Conservation (phyloP, 2,797 vertebrate species). For the Amniataba percoides region DNA sequence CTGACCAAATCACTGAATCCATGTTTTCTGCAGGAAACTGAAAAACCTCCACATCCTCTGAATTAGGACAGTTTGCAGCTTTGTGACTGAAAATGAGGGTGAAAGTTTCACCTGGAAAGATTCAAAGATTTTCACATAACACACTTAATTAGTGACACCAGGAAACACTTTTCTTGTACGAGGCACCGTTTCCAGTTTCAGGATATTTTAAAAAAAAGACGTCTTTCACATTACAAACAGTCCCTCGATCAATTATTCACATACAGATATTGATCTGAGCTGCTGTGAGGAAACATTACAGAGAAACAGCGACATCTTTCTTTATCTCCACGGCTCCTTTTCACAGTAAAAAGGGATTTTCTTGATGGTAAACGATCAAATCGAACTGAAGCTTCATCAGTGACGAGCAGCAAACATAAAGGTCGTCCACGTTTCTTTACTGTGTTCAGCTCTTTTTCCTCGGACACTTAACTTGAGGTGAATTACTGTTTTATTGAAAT, state of each 20-base stretch:
- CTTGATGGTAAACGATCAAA: neutral
- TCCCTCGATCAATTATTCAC: neutral
- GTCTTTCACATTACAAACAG: neutral
- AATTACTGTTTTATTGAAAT: constrained; percentile 24
- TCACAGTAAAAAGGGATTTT: neutral
- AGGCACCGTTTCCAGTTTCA: too few relatives aligned
- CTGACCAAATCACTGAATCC: neutral
- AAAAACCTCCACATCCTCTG: neutral
- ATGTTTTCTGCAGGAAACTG: neutral
- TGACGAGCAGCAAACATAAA: neutral
- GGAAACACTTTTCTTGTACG: too few relatives aligned
- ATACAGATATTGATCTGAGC: neutral
- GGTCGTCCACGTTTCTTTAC: neutral
- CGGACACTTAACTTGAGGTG: neutral
- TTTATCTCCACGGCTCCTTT: neutral
- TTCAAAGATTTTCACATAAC: too few relatives aligned
- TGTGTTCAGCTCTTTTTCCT: neutral
- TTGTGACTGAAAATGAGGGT: neutral
- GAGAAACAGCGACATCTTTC: neutral
- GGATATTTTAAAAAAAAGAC: neutral
- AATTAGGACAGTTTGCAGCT: neutral
- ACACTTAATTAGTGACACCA: too few relatives aligned
- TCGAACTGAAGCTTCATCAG: neutral
- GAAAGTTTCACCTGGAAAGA: neutral
- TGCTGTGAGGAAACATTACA: neutral